A percentile compares a stretch with the other conserved stretches of the same genome.
These are phyloP conservation scores for Triplophysa siluroides DNA, from an alignment of 2,113 vertebrate species.

Conservation along the genomic window DNA sequence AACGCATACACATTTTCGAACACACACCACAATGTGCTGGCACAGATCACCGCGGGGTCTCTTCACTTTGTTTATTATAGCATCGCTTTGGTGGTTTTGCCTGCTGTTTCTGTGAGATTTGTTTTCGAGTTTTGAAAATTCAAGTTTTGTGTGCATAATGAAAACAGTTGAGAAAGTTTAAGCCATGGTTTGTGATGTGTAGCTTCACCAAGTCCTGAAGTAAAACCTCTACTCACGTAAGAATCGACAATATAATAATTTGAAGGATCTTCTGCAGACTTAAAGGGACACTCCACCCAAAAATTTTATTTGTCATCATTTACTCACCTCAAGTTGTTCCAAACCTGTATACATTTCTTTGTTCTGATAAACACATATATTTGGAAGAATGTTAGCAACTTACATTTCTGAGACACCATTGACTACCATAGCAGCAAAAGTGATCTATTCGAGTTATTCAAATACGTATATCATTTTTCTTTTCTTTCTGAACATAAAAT, in stretches of 20 bases:
- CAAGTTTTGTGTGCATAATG: not conserved
- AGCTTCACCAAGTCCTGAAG: not conserved
- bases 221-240: not conserved
- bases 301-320: too few species aligned
- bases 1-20: too few species aligned
- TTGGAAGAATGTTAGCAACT: too few species aligned
- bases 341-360: too few species aligned
- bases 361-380: too few species aligned
- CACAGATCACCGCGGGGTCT: not conserved
- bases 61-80: conserved; percentile 6
- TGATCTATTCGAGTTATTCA: too few species aligned
- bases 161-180: not conserved
- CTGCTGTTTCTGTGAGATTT: conserved; percentile 3
- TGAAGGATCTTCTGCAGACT: not conserved
- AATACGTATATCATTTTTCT: too few species aligned
- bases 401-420: too few species aligned
- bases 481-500: too few species aligned
- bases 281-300: too few species aligned
- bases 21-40: conserved; percentile 5
- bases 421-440: too few species aligned
- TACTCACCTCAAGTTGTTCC: too few species aligned
- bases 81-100: not conserved
- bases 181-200: not conserved
- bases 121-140: not conserved
- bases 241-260: not conserved